Evolutionary conservation across 2,888 invertebrate species (phyloP).

Genomic region (Ephialtes manifestator): DNA sequence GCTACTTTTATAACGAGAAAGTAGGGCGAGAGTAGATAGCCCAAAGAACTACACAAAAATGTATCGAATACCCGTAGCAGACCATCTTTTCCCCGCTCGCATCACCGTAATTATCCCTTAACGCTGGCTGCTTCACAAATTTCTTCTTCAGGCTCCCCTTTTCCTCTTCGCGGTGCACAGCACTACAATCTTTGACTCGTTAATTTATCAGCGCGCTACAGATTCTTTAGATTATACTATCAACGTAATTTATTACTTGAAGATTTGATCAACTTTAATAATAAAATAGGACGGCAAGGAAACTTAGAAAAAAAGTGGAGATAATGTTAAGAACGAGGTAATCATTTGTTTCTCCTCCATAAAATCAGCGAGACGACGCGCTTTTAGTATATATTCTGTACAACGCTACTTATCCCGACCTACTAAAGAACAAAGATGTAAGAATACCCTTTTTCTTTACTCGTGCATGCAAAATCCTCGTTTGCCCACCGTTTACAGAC

Average conservation of each 20-base stretch:
- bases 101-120: neutral
- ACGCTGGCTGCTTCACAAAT: neutral
- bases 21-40: neutral
- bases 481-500: too few species aligned
- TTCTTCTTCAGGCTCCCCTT: neutral
- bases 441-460: too few species aligned
- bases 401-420: too few species aligned
- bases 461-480: too few species aligned
- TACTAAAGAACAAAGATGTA: too few species aligned
- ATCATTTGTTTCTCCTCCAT: too few species aligned
- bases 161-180: neutral
- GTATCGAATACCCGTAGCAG: neutral
- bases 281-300: slow-evolving; percentile 6
- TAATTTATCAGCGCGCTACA: neutral
- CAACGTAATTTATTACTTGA: neutral
- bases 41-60: neutral
- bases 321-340: too few species aligned
- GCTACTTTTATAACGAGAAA: neutral
- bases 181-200: neutral
- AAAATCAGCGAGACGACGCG: too few species aligned
- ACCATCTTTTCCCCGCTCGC: neutral
- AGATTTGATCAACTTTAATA: neutral
- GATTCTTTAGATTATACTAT: neutral
- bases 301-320: slow-evolving; percentile 20
- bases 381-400: too few species aligned